A percentile compares a stretch with the other conserved stretches of the same genome.
Conservation (phyloP, 1,140 invertebrate genomes). For the Parapsyche elsis region DNA sequence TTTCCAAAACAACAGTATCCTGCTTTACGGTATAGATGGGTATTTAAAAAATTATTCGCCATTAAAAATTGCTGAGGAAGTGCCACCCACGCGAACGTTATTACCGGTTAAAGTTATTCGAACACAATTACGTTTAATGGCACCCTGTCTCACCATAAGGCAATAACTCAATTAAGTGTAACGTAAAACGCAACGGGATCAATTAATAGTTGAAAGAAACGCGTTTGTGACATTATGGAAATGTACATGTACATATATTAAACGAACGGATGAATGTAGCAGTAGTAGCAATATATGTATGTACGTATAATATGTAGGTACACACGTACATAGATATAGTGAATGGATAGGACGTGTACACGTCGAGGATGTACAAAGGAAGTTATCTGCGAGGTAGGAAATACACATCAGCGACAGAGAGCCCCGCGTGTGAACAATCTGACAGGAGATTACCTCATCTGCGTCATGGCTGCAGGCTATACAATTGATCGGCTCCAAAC, state of each 20-base stretch:
- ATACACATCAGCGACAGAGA: constrained; percentile 29
- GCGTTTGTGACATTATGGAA: not conserved
- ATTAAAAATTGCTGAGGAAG: no score
- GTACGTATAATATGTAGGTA: not conserved
- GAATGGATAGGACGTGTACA: no score
- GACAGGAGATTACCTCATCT: constrained; percentile 40
- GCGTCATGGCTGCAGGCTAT: constrained; percentile 36
- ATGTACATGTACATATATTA: not conserved
- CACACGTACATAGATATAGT: not conserved
- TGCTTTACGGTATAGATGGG: no score
- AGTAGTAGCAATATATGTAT: not conserved
- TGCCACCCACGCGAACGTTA: constrained; percentile 1
- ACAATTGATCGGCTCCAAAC: constrained; percentile 27
- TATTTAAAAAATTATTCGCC: no score
- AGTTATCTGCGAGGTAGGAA: not conserved
- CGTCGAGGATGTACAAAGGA: constrained; percentile 11
- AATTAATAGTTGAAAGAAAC: constrained; percentile 5
- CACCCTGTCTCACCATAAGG: not conserved
- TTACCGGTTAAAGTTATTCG: constrained; percentile 15
- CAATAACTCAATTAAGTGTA: constrained; percentile 11
- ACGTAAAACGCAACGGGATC: not conserved
- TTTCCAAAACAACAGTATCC: no score
- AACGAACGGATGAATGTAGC: not conserved
- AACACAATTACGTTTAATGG: not conserved
- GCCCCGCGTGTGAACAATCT: constrained; percentile 34